Evolutionary conservation across 2,888 invertebrate species (phyloP).

Genomic region (Shargacucullia verbasci): DNA sequence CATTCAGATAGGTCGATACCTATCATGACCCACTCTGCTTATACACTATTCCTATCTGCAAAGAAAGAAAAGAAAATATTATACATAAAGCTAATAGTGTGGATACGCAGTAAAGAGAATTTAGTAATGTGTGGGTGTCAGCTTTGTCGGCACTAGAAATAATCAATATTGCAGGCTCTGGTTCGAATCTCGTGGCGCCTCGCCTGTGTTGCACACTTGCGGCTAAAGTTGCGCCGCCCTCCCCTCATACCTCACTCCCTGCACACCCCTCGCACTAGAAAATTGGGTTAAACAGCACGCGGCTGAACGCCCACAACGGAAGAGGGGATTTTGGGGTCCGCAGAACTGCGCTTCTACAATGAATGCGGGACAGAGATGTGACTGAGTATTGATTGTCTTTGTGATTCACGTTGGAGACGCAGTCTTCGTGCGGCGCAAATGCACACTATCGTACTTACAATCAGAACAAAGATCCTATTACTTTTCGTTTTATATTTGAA

Average conservation of each 20-base stretch:
- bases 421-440: constrained; percentile 67
- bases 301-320: constrained; percentile 82
- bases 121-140: constrained; percentile 45
- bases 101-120: constrained; percentile 40
- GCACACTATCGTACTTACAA: constrained; percentile 18
- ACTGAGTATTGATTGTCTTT: constrained; percentile 87
- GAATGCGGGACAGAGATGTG: constrained; percentile 86
- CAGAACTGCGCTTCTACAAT: constrained; percentile 84
- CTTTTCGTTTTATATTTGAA: no score
- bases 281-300: constrained; percentile 88
- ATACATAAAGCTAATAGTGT: constrained; percentile 24
- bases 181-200: constrained; percentile 78
- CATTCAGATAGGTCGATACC: no score
- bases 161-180: constrained; percentile 84
- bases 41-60: no score
- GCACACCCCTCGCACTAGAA: constrained; percentile 83
- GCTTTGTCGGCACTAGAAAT: constrained; percentile 69
- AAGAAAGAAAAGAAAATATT: no score
- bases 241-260: constrained; percentile 74
- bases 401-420: constrained; percentile 73
- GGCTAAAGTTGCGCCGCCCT: constrained; percentile 78
- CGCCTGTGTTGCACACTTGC: constrained; percentile 83
- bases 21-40: no score
- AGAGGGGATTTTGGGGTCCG: constrained; percentile 85
- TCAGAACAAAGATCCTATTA: neutral